Percentiles rank a stretch among this genome's conserved stretches.
phyloP scores from a whole-genome alignment of 2,888 invertebrate species.

The Tinea trinotella region DNA sequence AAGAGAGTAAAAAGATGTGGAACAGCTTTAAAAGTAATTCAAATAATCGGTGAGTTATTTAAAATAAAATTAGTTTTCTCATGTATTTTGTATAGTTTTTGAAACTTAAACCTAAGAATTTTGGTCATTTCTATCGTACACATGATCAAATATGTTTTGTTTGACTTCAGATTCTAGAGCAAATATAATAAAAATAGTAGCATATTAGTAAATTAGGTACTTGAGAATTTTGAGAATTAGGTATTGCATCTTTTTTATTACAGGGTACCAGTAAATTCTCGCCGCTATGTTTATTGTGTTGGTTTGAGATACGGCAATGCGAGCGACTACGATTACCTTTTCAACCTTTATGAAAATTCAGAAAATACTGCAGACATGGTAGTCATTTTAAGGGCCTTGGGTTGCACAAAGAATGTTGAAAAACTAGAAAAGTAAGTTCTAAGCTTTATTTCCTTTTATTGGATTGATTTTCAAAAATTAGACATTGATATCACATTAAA shows the following conservation, averaged over 20 bases:
- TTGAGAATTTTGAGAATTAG: no score
- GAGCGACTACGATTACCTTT: slow-evolving; percentile 75
- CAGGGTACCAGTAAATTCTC: slow-evolving; percentile 74
- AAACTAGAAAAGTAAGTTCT: slow-evolving; percentile 39
- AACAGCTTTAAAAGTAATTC: slow-evolving; percentile 19
- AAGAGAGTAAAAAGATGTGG: slow-evolving; percentile 51
- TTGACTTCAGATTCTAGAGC: no score
- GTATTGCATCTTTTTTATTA: slow-evolving; percentile 20
- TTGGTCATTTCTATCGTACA: no score
- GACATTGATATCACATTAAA: no score
- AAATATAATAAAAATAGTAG: no score
- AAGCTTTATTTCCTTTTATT: no score
- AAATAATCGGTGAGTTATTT: not conserved
- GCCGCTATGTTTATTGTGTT: slow-evolving; percentile 75
- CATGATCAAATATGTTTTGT: no score
- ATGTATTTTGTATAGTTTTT: no score
- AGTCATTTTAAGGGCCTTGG: slow-evolving; percentile 65
- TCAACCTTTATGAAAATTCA: slow-evolving; percentile 67
- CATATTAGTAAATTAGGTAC: no score
- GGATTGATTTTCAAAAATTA: no score
- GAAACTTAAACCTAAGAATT: no score
- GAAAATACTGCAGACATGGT: slow-evolving; percentile 75
- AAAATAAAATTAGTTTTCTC: not conserved
- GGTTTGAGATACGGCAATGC: slow-evolving; percentile 72
- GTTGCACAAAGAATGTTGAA: slow-evolving; percentile 41